A percentile compares a stretch with the other conserved stretches of the same genome.
Conservation (phyloP, 2,113 vertebrate species). For the Cavia aperea region DNA sequence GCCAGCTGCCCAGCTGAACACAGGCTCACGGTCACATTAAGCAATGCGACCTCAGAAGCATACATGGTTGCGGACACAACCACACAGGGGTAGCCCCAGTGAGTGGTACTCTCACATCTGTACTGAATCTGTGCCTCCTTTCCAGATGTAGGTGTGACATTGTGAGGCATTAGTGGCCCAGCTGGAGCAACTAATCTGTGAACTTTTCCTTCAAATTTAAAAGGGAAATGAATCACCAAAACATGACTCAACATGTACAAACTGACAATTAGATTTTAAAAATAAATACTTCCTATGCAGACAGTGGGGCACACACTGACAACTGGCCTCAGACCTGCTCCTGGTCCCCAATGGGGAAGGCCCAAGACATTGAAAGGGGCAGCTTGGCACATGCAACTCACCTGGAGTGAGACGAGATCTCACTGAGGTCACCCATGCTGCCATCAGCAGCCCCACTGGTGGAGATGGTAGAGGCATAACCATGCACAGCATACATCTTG, state of each 20-base stretch:
- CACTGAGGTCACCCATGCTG: constrained; percentile 91
- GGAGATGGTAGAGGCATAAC: constrained; percentile 80
- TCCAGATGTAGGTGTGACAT: neutral
- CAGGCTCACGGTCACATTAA: neutral
- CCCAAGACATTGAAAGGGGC: too few relatives aligned
- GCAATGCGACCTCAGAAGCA: neutral
- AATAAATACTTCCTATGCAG: neutral
- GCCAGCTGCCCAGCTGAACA: neutral
- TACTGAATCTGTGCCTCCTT: neutral
- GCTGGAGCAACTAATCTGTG: too few relatives aligned
- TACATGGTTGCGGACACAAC: neutral
- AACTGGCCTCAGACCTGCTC: accelerated
- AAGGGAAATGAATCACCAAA: neutral
- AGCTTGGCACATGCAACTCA: constrained; percentile 50
- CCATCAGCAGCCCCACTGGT: constrained; percentile 79
- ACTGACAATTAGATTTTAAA: neutral
- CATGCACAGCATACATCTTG: constrained; percentile 83
- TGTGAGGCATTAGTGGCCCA: neutral
- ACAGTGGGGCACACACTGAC: neutral
- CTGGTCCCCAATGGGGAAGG: neutral
- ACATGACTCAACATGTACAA: accelerated
- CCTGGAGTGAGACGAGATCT: constrained; percentile 94
- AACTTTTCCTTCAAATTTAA: neutral
- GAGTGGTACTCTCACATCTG: neutral
- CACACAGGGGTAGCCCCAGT: accelerated